phyloP scores from a whole-genome alignment of 2,888 invertebrate species.

The Aphidius colemani region DNA sequence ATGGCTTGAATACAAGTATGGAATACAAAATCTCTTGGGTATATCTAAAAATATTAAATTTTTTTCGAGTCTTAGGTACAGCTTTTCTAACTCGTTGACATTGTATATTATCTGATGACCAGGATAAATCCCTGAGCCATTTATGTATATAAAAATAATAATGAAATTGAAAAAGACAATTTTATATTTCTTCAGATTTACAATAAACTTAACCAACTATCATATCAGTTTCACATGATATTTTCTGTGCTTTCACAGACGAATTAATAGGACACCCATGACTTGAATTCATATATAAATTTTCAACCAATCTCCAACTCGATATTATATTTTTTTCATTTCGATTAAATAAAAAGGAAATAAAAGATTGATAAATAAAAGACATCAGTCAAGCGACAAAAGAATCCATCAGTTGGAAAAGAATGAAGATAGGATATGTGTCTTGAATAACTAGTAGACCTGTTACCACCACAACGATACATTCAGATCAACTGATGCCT shows the following conservation, averaged over 20 bases:
- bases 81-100: too few relatives aligned
- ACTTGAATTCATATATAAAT: conserved; percentile 34
- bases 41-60: conserved; percentile 12
- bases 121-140: too few relatives aligned
- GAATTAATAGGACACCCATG: conserved; percentile 43
- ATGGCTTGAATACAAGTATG: conserved; percentile 22
- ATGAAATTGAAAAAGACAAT: too few relatives aligned
- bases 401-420: conserved; percentile 10
- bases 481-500: not conserved
- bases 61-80: conserved; percentile 3
- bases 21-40: conserved; percentile 27
- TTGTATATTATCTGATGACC: too few relatives aligned
- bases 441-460: conserved; percentile 20
- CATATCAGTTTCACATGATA: too few relatives aligned
- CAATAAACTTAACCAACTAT: too few relatives aligned
- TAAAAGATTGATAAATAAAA: not conserved
- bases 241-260: too few relatives aligned
- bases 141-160: too few relatives aligned
- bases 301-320: too few relatives aligned
- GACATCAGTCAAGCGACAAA: not conserved
- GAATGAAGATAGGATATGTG: conserved; percentile 26
- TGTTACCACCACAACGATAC: too few relatives aligned
- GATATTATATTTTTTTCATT: not conserved
- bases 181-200: too few relatives aligned
- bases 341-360: too few relatives aligned